Evolutionary conservation across 1,140 invertebrate species (phyloP), one percentile per base, ranked within the genome.

Genomic region (Helicoverpa zea): DNA sequence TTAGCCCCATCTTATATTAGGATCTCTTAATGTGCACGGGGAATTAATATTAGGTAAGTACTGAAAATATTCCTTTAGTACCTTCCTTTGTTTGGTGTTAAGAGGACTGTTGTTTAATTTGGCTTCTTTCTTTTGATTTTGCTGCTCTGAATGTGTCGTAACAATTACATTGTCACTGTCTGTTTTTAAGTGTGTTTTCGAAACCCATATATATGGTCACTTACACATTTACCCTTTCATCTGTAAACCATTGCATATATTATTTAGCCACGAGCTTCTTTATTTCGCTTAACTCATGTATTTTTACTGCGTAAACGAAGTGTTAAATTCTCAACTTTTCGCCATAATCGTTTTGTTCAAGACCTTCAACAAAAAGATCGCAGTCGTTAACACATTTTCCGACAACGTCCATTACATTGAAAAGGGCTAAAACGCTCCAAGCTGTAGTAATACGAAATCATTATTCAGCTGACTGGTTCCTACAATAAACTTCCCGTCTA

Each of bases 1-100:
- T 90, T 88, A 86, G 81, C 58, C 61, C 16, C 87, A 90, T 88
- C 88, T 86, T 35, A 77, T 77, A 81, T 78, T 78, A 51, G 75
- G 77, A 83, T 86, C 76, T 83, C 14, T 74, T 81, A 81, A 85
- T 81, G 74, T 58, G 13, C 16, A 23, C 30, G 9, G n/a, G 49
- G 58, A 49, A 74, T 74, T 74, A 74, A 74, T 74, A 74, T 59
- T 74, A 35, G 35, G 35, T 74, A 35, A 3, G 35, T 35, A 35
- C 72, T 2, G 11, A 16, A 75, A 56, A 61, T 47, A 75, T 75
- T 63, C 14, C 49, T 51, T 61, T 23, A 75, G 10, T 30, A 30
- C n/a, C 3, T 29, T 14, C 13, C 16, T 5, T 54, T 72, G 13
- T 72, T 52, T 72, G 14, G 61, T 64, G 16, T 66, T 47, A 3